Evolutionary conservation across 2,113 vertebrate genomes (phyloP).

Genomic region (Theristicus caerulescens): DNA sequence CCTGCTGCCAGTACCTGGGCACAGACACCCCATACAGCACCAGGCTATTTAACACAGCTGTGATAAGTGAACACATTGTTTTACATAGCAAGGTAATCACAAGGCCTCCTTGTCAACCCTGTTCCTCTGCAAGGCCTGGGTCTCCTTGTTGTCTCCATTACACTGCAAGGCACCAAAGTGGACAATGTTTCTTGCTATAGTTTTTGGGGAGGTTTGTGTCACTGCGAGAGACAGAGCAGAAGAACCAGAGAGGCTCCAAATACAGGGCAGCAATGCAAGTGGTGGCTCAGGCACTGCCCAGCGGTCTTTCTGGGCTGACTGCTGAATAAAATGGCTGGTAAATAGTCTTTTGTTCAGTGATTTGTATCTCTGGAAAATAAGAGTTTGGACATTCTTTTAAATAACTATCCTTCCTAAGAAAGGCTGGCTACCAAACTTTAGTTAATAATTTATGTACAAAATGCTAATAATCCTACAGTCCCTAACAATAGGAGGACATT

Average conservation of each 20-base stretch:
- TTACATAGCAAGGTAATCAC: not conserved
- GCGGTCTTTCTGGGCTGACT: not conserved
- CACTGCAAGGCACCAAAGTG: not conserved
- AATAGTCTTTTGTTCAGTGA: not conserved
- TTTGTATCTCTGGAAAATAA: not conserved
- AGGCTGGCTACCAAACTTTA: not conserved
- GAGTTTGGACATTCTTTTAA: not conserved
- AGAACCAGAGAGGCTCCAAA: not conserved
- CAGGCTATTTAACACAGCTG: not conserved
- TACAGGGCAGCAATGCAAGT: fast-evolving
- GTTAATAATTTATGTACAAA: not conserved
- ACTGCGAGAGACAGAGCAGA: not conserved
- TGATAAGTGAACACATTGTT: not conserved
- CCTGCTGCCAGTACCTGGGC: not conserved
- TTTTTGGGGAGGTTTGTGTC: not conserved
- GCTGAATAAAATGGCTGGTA: not conserved
- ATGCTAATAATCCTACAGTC: fast-evolving
- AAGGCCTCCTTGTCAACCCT: not conserved
- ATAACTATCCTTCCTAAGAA: not conserved
- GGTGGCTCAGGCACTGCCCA: not conserved
- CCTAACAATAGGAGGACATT: not conserved
- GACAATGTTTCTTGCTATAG: not conserved
- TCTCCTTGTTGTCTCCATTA: not conserved
- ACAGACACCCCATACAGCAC: not conserved
- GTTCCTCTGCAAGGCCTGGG: not conserved